Evolutionary conservation across 2,888 invertebrate species (phyloP).

Genomic region (Mechanitis messenoides): DNA sequence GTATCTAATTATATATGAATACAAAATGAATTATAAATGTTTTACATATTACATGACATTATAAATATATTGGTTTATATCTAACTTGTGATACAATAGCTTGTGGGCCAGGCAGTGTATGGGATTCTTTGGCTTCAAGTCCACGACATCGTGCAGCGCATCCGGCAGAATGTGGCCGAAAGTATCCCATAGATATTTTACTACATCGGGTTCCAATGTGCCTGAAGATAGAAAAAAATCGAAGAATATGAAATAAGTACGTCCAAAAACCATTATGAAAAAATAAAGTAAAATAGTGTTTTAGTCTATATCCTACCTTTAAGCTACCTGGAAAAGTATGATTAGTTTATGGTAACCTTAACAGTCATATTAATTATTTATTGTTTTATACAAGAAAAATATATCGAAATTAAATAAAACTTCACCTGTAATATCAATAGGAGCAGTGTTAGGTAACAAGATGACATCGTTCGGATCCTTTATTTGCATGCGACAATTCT

Average conservation of each 20-base stretch:
- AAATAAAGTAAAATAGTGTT: too few relatives aligned
- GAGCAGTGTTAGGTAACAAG: slow-evolving; percentile 40
- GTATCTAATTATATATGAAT: slow-evolving; percentile 36
- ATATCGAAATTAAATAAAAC: too few relatives aligned
- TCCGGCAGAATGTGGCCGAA: slow-evolving; percentile 52
- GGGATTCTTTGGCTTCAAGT: slow-evolving; percentile 48
- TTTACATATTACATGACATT: too few relatives aligned
- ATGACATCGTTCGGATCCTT: slow-evolving; percentile 35
- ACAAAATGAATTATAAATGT: too few relatives aligned
- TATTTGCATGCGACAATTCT: slow-evolving; percentile 39
- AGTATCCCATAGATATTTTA: slow-evolving; percentile 54
- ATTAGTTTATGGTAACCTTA: too few relatives aligned
- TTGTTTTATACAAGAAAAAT: too few relatives aligned
- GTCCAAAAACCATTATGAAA: too few relatives aligned
- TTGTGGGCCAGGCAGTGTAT: slow-evolving; percentile 57
- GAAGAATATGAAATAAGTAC: too few relatives aligned
- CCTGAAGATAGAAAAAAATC: slow-evolving; percentile 33
- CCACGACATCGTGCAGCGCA: slow-evolving; percentile 45
- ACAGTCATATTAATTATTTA: too few relatives aligned
- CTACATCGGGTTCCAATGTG: slow-evolving; percentile 41
- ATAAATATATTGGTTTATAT: not conserved
- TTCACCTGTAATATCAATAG: slow-evolving; percentile 41
- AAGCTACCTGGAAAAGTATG: too few relatives aligned
- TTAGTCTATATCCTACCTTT: too few relatives aligned
- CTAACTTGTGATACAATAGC: slow-evolving; percentile 50